Percentiles rank a stretch among this genome's conserved stretches.
These are phyloP conservation scores for Brevipalpus yothersi DNA, from an alignment of 1,140 invertebrate genomes.

Conservation along the genomic window DNA sequence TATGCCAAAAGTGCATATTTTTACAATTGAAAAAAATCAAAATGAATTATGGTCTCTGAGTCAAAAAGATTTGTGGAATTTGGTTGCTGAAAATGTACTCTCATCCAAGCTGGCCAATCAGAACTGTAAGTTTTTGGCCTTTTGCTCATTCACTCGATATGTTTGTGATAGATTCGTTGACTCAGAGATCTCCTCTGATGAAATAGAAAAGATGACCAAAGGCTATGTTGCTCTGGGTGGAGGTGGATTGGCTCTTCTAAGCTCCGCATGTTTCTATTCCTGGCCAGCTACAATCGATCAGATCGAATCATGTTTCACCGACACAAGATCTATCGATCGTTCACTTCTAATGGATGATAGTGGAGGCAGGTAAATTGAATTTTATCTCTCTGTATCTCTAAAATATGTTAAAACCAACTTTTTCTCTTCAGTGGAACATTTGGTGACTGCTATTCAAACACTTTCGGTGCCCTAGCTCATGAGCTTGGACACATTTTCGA, in stretches of 20 bases:
- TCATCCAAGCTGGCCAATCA: conserved; percentile 23
- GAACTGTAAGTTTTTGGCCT: conserved; percentile 58
- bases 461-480: conserved; percentile 71
- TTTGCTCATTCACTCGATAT: conserved; percentile 62
- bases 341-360: conserved; percentile 57
- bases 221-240: conserved; percentile 66
- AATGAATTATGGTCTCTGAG: conserved; percentile 41
- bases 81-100: conserved; percentile 51
- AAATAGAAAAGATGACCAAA: conserved; percentile 43
- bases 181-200: conserved; percentile 31
- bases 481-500: conserved; percentile 85
- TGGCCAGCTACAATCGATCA: conserved; percentile 52
- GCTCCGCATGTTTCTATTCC: conserved; percentile 62
- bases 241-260: conserved; percentile 67
- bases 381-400: conserved; percentile 5
- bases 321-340: conserved; percentile 34
- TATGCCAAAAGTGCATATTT: conserved; percentile 26
- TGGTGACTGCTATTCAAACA: conserved; percentile 70
- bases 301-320: conserved; percentile 31
- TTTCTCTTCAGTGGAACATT: conserved; percentile 36
- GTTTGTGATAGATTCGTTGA: conserved; percentile 17
- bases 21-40: conserved; percentile 41
- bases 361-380: conserved; percentile 33
- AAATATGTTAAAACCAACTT: neutral
- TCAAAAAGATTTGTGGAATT: conserved; percentile 54